Percentiles rank a stretch among this genome's conserved stretches.
Evolutionary conservation across 2,888 invertebrate genomes (phyloP).

Genomic region (Drosophila subsilvestris): DNA sequence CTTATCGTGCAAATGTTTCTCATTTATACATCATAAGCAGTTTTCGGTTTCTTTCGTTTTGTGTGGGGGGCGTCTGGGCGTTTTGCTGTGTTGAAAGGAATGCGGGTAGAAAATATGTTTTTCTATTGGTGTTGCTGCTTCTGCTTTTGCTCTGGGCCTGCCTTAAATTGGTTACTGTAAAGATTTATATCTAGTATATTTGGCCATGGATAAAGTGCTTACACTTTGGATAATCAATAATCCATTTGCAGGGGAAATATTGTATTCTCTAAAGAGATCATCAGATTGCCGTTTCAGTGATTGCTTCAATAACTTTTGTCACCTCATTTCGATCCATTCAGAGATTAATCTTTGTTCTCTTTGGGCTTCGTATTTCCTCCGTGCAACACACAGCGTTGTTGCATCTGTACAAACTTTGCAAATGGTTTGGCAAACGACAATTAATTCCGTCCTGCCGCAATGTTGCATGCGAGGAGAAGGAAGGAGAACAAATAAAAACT

Average conservation of each 20-base stretch:
- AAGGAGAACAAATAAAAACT: constrained; percentile 26
- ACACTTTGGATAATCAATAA: neutral
- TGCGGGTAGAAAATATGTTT: constrained; percentile 41
- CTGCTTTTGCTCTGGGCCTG: neutral
- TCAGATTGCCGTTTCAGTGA: neutral
- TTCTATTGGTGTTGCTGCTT: constrained; percentile 1
- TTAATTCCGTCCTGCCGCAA: constrained; percentile 65
- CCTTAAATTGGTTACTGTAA: constrained; percentile 13
- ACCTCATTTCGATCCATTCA: neutral
- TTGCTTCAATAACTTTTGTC: neutral
- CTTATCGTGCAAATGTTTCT: constrained; percentile 43
- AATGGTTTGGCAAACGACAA: constrained; percentile 58
- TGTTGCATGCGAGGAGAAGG: constrained; percentile 23
- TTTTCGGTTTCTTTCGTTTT: constrained; percentile 21
- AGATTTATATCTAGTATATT: constrained; percentile 39
- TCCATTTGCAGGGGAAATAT: neutral
- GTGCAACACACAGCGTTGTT: constrained; percentile 7
- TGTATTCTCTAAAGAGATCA: neutral
- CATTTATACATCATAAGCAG: constrained; percentile 52
- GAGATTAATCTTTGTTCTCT: neutral
- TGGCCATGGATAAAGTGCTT: neutral
- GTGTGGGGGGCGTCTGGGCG: constrained; percentile 11
- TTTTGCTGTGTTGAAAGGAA: constrained; percentile 15
- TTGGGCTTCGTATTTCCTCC: neutral
- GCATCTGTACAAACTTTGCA: constrained; percentile 42